Conservation (phyloP, 2,113 vertebrate genomes). For the Aptenodytes forsteri region DNA sequence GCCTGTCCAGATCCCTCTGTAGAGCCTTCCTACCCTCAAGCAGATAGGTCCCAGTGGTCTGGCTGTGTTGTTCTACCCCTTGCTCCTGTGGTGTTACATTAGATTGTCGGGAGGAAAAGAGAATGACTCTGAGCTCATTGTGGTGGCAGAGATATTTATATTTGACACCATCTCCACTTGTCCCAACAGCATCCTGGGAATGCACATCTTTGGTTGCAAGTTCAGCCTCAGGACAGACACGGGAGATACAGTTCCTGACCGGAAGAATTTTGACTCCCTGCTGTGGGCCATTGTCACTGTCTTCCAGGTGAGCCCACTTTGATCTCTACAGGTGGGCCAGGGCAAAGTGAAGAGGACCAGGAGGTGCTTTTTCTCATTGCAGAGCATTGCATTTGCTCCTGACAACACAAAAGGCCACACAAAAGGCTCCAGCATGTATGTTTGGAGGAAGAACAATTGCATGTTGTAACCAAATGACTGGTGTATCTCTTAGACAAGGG, state of each 20-base stretch:
- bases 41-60: background rate
- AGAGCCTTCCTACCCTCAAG: too few species aligned
- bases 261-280: constrained; percentile 97
- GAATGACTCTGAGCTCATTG: background rate
- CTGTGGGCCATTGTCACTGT: constrained; percentile 98
- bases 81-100: background rate
- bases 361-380: background rate
- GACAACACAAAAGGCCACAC: background rate
- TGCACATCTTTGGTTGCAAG: constrained; percentile 99
- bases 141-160: background rate
- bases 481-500: background rate
- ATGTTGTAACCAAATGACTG: accelerated
- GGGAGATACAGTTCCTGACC: constrained; percentile 92
- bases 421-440: background rate
- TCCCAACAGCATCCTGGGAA: constrained; percentile 89
- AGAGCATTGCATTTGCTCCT: background rate
- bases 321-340: accelerated
- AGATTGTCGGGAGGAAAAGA: background rate
- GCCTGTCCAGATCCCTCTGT: too few species aligned
- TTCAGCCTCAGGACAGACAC: constrained; percentile 94
- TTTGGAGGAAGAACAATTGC: background rate
- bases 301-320: constrained; percentile 84
- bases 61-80: background rate
- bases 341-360: background rate
- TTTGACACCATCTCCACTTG: background rate